Conservation (phyloP, 2,797 vertebrate species). For the Pipistrellus kuhlii region DNA sequence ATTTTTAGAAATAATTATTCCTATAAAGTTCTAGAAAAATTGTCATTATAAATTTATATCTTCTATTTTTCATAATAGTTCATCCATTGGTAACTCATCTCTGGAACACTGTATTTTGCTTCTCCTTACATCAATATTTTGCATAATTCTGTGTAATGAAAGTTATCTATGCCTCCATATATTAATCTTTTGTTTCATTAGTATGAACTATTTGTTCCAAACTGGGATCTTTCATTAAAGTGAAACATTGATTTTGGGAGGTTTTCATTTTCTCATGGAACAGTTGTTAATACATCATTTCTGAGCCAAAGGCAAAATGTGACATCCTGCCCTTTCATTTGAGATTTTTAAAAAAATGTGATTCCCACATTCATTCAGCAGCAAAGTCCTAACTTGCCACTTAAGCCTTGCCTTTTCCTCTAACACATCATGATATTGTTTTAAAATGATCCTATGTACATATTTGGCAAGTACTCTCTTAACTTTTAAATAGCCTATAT, state of each 20-base stretch:
- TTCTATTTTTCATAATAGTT: not conserved
- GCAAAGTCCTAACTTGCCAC: not conserved
- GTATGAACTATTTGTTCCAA: constrained; percentile 48
- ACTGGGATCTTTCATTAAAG: constrained; percentile 29
- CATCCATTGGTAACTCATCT: not conserved
- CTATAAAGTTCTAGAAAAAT: not conserved
- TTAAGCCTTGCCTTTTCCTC: not conserved
- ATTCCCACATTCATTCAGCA: not conserved
- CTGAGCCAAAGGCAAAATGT: constrained; percentile 17
- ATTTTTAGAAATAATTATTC: not conserved
- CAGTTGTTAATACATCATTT: constrained; percentile 16
- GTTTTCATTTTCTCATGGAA: constrained; percentile 63
- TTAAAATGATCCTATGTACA: not conserved
- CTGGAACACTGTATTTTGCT: not conserved
- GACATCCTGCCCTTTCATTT: constrained; percentile 22
- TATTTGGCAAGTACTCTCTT: not conserved
- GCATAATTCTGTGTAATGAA: not conserved
- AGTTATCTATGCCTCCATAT: not conserved
- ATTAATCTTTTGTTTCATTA: constrained; percentile 20
- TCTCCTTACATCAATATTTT: not conserved
- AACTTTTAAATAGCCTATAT: constrained; percentile 33
- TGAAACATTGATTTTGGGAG: not conserved
- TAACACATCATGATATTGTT: not conserved
- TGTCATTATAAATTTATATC: constrained; percentile 1
- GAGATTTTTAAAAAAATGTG: not conserved